These are phyloP conservation scores for Drosophila chauvacae DNA, from an alignment of 1,140 invertebrate genomes.

Conservation along the genomic window DNA sequence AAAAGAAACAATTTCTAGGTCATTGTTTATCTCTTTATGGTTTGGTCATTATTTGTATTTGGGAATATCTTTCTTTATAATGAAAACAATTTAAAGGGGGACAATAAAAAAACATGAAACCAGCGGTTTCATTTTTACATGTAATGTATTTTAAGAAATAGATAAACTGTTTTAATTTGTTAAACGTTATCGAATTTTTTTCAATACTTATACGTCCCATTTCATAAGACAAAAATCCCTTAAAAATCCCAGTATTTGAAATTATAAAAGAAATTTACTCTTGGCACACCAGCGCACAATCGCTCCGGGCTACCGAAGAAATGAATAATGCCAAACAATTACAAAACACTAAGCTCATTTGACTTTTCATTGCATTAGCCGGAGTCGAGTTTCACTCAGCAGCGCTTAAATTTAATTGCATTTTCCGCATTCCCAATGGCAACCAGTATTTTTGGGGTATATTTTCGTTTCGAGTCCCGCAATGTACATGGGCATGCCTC, in stretches of 20 bases:
- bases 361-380: conserved; percentile 51
- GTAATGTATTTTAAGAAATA: neutral
- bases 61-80: neutral
- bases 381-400: conserved; percentile 45
- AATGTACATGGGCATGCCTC: conserved; percentile 21
- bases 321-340: conserved; percentile 48
- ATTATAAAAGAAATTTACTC: neutral
- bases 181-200: too few species aligned
- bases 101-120: too few species aligned
- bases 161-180: neutral
- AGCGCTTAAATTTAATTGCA: conserved; percentile 54
- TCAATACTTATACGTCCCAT: neutral
- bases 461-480: conserved; percentile 34
- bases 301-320: conserved; percentile 12
- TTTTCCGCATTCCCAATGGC: conserved; percentile 46
- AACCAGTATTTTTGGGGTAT: conserved; percentile 39
- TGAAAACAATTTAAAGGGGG: neutral
- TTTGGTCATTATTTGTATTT: conserved; percentile 1
- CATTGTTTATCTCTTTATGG: conserved; percentile 32
- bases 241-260: neutral
- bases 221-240: neutral
- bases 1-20: conserved; percentile 25
- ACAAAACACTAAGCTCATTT: conserved; percentile 48
- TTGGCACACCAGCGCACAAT: neutral
- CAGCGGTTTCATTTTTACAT: neutral